Conservation (phyloP, 2,113 vertebrate genomes). For the Ciconia stormi region DNA sequence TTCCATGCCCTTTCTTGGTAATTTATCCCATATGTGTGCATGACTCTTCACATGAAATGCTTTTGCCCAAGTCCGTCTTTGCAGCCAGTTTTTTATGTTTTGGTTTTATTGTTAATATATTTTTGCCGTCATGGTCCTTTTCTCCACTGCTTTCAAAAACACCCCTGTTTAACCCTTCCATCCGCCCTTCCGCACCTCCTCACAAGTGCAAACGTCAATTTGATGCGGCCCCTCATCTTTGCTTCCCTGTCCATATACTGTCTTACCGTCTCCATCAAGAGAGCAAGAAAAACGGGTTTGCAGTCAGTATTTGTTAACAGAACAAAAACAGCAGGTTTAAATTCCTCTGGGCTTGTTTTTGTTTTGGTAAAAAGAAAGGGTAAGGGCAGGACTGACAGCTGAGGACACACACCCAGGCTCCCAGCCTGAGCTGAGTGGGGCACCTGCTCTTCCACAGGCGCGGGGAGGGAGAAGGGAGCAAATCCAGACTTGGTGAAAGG, state of each 20-base stretch:
- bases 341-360: slow-evolving; percentile 43
- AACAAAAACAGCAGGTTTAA: slow-evolving; percentile 9
- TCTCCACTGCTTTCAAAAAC: background rate
- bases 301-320: slow-evolving; percentile 4
- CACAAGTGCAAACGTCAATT: background rate
- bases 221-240: background rate
- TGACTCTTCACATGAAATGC: slow-evolving; percentile 5
- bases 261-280: background rate
- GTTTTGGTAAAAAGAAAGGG: background rate
- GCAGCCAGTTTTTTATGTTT: background rate
- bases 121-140: background rate
- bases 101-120: slow-evolving; percentile 5
- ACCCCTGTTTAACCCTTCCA: background rate
- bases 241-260: background rate
- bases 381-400: background rate
- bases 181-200: background rate
- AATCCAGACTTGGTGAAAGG: background rate
- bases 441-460: background rate
- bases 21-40: slow-evolving; percentile 37
- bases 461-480: background rate
- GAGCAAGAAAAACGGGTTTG: slow-evolving; percentile 62
- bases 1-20: slow-evolving; percentile 10
- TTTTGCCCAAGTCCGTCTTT: background rate
- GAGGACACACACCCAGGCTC: background rate
- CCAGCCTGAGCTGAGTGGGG: background rate